Evolutionary conservation across 2,113 vertebrate species (phyloP).

Genomic region (Protobothrops flavoviridis): DNA sequence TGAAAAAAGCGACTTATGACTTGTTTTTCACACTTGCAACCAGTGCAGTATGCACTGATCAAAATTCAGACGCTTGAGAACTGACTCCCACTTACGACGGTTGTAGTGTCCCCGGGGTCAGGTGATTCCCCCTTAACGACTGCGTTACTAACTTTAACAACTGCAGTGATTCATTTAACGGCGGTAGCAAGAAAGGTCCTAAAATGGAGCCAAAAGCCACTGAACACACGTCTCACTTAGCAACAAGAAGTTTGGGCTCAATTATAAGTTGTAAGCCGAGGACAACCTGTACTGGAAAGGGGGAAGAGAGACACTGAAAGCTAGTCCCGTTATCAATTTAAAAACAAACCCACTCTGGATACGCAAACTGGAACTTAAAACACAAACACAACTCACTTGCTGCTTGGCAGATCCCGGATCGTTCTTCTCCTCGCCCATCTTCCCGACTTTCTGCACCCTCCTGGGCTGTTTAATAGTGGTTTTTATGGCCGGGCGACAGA

Average conservation of each 20-base stretch:
- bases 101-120: no score
- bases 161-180: no score
- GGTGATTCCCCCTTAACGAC: neutral
- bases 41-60: neutral
- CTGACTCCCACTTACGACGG: no score
- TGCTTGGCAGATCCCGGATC: constrained; percentile 72
- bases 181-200: neutral
- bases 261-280: neutral
- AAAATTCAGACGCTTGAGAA: no score
- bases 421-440: constrained; percentile 73
- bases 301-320: neutral
- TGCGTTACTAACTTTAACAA: neutral
- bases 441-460: constrained; percentile 71
- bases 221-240: neutral
- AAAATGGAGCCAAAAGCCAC: neutral
- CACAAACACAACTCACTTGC: constrained; percentile 56
- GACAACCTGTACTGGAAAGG: neutral
- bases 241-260: neutral
- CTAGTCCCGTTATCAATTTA: neutral
- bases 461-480: constrained; percentile 83
- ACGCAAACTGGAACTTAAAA: neutral
- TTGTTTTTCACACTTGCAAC: no score
- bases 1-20: neutral
- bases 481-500: constrained; percentile 93
- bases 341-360: neutral